These are phyloP conservation scores for Hemicentrotus pulcherrimus DNA, from an alignment of 35 echinoderm and acorn worm species.

Conservation along the genomic window DNA sequence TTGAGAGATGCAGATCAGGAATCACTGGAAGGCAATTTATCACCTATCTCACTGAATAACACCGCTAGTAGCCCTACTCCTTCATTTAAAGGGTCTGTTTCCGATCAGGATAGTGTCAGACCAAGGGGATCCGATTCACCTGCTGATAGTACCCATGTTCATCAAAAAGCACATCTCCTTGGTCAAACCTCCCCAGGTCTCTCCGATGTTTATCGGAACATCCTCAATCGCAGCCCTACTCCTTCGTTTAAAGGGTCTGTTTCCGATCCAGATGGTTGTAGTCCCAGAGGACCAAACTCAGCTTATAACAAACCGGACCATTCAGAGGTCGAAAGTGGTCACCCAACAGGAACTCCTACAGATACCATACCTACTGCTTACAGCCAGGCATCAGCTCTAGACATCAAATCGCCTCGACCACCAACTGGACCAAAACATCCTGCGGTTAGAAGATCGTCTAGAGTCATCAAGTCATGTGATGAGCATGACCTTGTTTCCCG, in stretches of 20 bases:
- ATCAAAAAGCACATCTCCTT: background rate
- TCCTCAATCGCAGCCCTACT: background rate
- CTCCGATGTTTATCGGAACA: background rate
- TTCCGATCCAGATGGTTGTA: background rate
- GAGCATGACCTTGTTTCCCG: background rate
- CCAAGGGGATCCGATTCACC: background rate
- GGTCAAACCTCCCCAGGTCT: background rate
- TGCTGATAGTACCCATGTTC: background rate
- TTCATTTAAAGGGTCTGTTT: background rate
- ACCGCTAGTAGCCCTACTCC: background rate
- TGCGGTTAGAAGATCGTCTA: background rate
- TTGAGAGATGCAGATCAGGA: too few species aligned
- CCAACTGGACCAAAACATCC: background rate
- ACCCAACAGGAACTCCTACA: background rate
- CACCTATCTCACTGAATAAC: background rate
- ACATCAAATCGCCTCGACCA: background rate
- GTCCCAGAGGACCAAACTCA: background rate
- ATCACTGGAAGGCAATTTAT: too few species aligned
- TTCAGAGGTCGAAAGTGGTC: background rate
- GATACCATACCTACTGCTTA: background rate
- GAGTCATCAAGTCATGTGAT: background rate
- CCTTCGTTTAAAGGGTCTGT: background rate
- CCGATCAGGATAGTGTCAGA: background rate
- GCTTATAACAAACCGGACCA: background rate
- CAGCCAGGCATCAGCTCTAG: background rate